These are phyloP conservation scores for Macrophya annulata DNA, from an alignment of 2,888 invertebrate genomes.

Conservation along the genomic window DNA sequence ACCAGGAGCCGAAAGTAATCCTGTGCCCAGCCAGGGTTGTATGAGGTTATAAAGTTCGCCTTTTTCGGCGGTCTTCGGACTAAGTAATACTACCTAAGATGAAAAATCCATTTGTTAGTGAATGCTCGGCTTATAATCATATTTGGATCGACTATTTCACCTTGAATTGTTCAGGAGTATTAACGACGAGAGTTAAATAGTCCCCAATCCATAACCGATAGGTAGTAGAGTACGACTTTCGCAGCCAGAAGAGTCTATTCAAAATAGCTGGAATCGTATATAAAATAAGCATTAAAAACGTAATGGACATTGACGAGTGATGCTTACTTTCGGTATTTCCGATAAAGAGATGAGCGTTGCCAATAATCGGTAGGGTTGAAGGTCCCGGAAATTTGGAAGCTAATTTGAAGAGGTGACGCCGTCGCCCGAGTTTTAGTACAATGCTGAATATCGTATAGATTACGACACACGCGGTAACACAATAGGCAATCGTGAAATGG, in stretches of 20 bases:
- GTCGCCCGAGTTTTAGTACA: background rate
- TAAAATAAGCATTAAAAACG: background rate
- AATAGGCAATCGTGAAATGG: background rate
- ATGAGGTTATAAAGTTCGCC: constrained; percentile 64
- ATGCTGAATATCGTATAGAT: background rate
- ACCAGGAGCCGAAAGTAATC: constrained; percentile 69
- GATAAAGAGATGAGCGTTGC: constrained; percentile 8
- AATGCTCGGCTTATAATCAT: background rate
- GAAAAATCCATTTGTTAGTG: background rate
- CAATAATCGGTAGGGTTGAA: background rate
- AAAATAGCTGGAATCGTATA: constrained; percentile 61
- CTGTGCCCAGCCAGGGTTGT: constrained; percentile 67
- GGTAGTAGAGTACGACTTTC: background rate
- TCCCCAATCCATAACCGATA: background rate
- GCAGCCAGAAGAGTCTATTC: background rate
- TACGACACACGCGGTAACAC: background rate
- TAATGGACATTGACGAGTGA: background rate
- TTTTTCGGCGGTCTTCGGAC: constrained; percentile 68
- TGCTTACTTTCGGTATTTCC: background rate
- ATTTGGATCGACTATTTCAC: background rate
- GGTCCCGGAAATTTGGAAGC: background rate
- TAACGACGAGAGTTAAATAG: background rate
- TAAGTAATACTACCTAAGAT: constrained; percentile 64
- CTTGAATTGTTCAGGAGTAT: background rate
- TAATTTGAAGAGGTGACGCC: background rate